phyloP scores from a whole-genome alignment of 2,113 vertebrate genomes.

The rat (Rattus norvegicus) region DNA sequence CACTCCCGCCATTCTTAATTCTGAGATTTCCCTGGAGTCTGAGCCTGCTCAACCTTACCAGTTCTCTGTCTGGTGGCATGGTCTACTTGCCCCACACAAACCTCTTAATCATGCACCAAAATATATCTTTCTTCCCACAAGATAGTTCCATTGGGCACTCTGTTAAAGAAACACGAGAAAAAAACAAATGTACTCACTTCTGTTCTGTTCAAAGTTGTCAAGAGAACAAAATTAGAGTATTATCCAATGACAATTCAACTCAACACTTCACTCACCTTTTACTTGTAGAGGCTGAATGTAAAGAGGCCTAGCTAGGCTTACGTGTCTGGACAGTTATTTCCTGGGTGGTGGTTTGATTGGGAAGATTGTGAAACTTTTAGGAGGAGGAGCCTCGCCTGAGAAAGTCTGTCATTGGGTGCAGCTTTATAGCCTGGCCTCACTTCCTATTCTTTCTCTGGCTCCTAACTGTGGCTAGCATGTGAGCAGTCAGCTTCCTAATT shows the following conservation, averaged over 20 bases:
- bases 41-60: no score
- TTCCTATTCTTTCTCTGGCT: neutral
- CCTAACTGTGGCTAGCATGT: neutral
- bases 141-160: neutral
- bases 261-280: neutral
- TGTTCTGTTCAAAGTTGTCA: neutral
- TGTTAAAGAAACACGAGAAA: neutral
- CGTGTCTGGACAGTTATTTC: neutral
- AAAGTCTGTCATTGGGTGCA: neutral
- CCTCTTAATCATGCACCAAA: neutral
- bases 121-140: neutral
- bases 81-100: no score
- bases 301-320: no score
- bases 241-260: neutral
- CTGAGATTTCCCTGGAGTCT: no score
- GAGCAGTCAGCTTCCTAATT: neutral
- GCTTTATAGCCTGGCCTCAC: neutral
- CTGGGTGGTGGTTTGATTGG: neutral
- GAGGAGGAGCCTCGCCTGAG: neutral
- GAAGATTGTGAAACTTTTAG: neutral
- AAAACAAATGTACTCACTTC: neutral
- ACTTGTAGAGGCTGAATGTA: neutral
- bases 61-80: no score
- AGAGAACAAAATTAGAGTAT: neutral
- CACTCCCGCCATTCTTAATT: no score